These are phyloP conservation scores for Hydrophis major DNA, from an alignment of 2,797 vertebrate genomes.

Conservation along the genomic window DNA sequence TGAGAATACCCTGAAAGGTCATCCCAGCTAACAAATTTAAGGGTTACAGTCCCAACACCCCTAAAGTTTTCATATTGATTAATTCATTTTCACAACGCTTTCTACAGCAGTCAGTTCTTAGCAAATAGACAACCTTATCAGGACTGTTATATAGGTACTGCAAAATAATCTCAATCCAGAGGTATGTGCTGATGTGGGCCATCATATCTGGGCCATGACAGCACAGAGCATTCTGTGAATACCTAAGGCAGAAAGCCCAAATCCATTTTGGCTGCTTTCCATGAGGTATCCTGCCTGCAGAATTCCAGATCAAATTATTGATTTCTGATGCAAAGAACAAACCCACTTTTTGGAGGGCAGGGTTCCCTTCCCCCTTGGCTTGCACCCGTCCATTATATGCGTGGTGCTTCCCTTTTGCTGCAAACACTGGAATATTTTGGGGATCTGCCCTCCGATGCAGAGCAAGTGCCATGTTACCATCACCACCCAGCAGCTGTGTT, in stretches of 20 bases:
- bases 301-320: too few relatives aligned
- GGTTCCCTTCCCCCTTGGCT: not conserved
- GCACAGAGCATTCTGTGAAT: not conserved
- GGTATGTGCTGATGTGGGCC: not conserved
- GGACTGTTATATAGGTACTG: not conserved
- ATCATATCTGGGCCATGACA: not conserved
- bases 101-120: not conserved
- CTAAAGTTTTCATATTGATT: not conserved
- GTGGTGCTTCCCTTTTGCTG: not conserved
- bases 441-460: conserved; percentile 45
- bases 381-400: not conserved
- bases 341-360: not conserved
- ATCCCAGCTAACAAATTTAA: not conserved
- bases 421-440: conserved; percentile 24
- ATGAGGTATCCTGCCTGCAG: not conserved
- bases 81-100: not conserved
- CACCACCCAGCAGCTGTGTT: conserved; percentile 66
- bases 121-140: not conserved
- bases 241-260: not conserved
- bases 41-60: not conserved
- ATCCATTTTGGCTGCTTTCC: not conserved
- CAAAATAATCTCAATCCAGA: not conserved
- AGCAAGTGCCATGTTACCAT: conserved; percentile 40
- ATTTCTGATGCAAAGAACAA: not conserved
- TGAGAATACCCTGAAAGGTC: not conserved